Evolutionary conservation across 2,797 vertebrate genomes (phyloP), one percentile per base, ranked within the genome.

Genomic region (Pterois miles): DNA sequence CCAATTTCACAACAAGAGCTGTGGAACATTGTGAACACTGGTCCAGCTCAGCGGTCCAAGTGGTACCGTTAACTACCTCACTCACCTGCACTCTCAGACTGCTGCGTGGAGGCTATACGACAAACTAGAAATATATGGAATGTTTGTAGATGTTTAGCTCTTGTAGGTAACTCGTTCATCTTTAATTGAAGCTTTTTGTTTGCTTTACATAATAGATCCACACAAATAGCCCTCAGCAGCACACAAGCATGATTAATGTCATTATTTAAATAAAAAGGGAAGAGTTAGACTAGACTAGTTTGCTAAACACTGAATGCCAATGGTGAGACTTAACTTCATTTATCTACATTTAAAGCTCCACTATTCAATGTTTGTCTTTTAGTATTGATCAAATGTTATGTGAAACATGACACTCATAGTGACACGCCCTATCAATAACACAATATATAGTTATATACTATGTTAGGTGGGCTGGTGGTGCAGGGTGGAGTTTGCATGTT

Each of bases 1-100:
- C 48, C 60, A 73, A 67, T 85, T 87, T 81, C 57, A 80, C 68
- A 70, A 65, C 68, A 73, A 65, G 63, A 71, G 66, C 38, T n/a
- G 36, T 66, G 38, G 65, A 62, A 74, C 67, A 62, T 22, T 69
- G 75, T 59, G 70, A 74, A 38, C 43, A 16, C 31, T 11, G 68
- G 64, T 56, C 40, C 48, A 76, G 43, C 71, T 81, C 52, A 66
- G 71, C 67, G 68, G 65, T 65, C 64, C 65, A 22, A 71, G 66
- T 2, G 22, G 4, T 52, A 46, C 70, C 75, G 66, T 80, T 27
- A 36, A 29, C 13, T 14, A 54, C 22, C 23, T 14, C 52, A 14
- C 0, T 16, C 53, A 54, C 7, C 16, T 57, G 57, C 20, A 4
- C 54, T 52, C 22, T 29, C 34, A 29, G 74, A 63, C 65, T 70